Percentiles rank a stretch among this genome's conserved stretches.
Evolutionary conservation across 2,113 vertebrate species (phyloP).

Genomic region (Pteropus alecto): DNA sequence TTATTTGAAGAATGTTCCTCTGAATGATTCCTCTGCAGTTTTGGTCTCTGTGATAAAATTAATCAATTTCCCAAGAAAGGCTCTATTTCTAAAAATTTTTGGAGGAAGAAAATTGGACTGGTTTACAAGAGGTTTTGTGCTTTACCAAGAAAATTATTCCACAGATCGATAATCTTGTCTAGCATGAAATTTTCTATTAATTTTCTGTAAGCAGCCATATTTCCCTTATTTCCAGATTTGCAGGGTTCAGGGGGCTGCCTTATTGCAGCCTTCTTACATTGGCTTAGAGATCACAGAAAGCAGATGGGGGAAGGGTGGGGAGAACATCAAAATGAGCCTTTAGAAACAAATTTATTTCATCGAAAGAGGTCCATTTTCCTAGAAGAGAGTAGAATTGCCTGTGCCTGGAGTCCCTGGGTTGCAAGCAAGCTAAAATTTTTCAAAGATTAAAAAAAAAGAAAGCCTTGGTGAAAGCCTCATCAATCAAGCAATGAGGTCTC

Average conservation of each 20-base stretch:
- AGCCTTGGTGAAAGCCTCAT: not conserved
- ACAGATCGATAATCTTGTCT: not conserved
- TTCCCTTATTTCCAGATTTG: not conserved
- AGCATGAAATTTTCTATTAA: not conserved
- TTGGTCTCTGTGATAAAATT: not conserved
- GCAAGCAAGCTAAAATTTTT: conserved; percentile 1
- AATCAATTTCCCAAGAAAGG: not conserved
- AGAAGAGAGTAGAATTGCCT: not conserved
- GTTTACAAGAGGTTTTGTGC: not conserved
- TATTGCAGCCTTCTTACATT: not conserved
- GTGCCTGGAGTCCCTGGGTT: not conserved
- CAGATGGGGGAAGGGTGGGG: too few species aligned
- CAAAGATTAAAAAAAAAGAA: not conserved
- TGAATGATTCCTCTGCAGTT: not conserved
- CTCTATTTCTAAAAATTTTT: not conserved
- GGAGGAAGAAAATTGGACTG: not conserved
- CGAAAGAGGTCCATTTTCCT: not conserved
- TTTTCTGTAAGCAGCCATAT: not conserved
- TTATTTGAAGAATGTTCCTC: not conserved
- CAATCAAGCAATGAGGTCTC: not conserved
- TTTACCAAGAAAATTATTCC: not conserved
- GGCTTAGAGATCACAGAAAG: not conserved
- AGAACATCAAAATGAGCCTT: not conserved
- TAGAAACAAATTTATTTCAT: not conserved
- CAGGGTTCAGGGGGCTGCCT: not conserved